Conservation (phyloP, 2,797 vertebrate species). For the Acipenser transmontanus region DNA sequence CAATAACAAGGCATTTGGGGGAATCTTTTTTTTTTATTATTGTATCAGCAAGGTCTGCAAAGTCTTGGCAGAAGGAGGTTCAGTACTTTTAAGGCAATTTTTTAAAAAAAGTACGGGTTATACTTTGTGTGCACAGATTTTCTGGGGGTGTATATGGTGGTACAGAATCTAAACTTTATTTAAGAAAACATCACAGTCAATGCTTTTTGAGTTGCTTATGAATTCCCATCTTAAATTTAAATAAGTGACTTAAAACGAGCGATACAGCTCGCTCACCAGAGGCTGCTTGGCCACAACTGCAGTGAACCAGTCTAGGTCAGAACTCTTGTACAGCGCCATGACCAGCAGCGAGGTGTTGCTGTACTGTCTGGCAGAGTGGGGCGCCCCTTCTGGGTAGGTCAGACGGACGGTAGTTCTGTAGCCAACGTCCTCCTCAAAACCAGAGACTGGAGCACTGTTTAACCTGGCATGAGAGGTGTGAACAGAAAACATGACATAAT, state of each 20-base stretch:
- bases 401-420: slow-evolving; percentile 65
- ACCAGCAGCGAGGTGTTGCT: slow-evolving; percentile 48
- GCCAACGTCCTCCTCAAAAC: slow-evolving; percentile 60
- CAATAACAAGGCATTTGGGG: too few species aligned
- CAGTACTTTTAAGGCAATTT: too few species aligned
- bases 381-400: slow-evolving; percentile 66
- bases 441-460: slow-evolving; percentile 64
- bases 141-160: too few species aligned
- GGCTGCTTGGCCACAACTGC: slow-evolving; percentile 59
- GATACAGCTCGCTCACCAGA: slow-evolving; percentile 42
- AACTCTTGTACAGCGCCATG: slow-evolving; percentile 62
- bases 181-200: too few species aligned
- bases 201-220: too few species aligned
- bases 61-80: too few species aligned
- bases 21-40: too few species aligned
- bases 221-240: neutral
- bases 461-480: slow-evolving; percentile 38
- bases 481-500: too few species aligned
- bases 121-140: too few species aligned
- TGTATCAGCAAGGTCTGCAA: too few species aligned
- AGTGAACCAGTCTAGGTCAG: slow-evolving; percentile 65
- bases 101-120: too few species aligned
- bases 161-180: too few species aligned
- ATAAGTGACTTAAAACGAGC: neutral
- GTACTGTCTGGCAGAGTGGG: slow-evolving; percentile 50